Evolutionary conservation across 92 coral and sea anemone species (phyloP).

Genomic region (Zoanthus sociatus): DNA sequence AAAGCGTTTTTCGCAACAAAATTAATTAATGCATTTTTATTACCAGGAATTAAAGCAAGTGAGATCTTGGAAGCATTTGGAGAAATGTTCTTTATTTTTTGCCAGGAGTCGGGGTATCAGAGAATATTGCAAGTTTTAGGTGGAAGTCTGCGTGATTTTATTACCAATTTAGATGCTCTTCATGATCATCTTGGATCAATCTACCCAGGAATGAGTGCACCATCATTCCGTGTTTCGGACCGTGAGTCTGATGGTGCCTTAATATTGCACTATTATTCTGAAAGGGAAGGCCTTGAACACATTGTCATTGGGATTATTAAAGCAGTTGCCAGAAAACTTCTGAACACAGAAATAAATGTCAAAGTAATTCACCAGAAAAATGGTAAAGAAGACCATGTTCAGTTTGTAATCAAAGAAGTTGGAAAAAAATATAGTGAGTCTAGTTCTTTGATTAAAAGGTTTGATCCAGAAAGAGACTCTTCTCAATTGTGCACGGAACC

Average conservation of each 20-base stretch:
- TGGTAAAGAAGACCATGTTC: constrained; percentile 75
- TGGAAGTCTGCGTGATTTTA: constrained; percentile 86
- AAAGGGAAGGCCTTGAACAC: constrained; percentile 87
- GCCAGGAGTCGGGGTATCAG: constrained; percentile 91
- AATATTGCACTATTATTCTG: constrained; percentile 88
- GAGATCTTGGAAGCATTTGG: constrained; percentile 84
- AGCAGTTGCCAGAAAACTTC: constrained; percentile 87
- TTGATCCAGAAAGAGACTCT: constrained; percentile 69
- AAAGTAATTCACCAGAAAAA: constrained; percentile 67
- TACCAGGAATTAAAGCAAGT: constrained; percentile 75
- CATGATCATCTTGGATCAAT: constrained; percentile 87
- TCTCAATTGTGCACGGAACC: constrained; percentile 71
- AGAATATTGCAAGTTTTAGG: constrained; percentile 89
- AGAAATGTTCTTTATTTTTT: constrained; percentile 87
- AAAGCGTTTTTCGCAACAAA: neutral
- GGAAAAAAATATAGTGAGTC: constrained; percentile 55
- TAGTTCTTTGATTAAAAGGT: constrained; percentile 52
- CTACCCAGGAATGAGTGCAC: constrained; percentile 93
- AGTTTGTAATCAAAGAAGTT: constrained; percentile 83
- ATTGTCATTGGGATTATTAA: constrained; percentile 88
- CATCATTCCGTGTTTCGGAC: constrained; percentile 90
- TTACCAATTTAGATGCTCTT: constrained; percentile 86
- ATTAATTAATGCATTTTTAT: neutral
- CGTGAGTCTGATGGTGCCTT: constrained; percentile 84
- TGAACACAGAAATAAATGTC: constrained; percentile 81